A percentile compares a stretch with the other conserved stretches of the same genome.
These are phyloP conservation scores for Agriotes lineatus DNA, from an alignment of 2,888 invertebrate genomes.

Conservation along the genomic window DNA sequence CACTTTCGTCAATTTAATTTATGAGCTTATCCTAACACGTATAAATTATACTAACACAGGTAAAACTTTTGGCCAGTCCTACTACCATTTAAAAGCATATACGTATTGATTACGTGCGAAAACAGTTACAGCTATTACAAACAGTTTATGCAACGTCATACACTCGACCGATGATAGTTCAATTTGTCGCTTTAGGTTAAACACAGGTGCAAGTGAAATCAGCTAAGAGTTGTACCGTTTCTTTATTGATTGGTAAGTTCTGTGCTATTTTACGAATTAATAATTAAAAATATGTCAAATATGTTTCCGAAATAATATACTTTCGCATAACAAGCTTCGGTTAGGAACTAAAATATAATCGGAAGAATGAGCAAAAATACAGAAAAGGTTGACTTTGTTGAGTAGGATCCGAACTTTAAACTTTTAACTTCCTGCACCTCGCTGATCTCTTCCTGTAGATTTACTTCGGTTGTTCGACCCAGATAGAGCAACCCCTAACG, in stretches of 20 bases:
- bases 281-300: too few relatives aligned
- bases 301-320: too few relatives aligned
- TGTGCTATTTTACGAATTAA: too few relatives aligned
- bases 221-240: too few relatives aligned
- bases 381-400: neutral
- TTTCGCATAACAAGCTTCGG: neutral
- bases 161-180: constrained; percentile 16
- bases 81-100: too few relatives aligned
- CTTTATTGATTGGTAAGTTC: too few relatives aligned
- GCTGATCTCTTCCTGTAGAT: constrained; percentile 7
- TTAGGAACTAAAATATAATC: neutral
- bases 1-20: too few relatives aligned
- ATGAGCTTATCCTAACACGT: too few relatives aligned
- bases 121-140: neutral
- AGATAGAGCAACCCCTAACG: constrained; percentile 11
- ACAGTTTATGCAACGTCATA: neutral
- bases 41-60: too few relatives aligned
- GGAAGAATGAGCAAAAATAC: neutral
- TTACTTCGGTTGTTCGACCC: constrained; percentile 1
- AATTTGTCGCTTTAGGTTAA: neutral
- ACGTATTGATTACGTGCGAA: too few relatives aligned
- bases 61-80: too few relatives aligned
- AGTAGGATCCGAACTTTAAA: constrained; percentile 6
- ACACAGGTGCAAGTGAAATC: too few relatives aligned
- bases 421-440: constrained; percentile 11